Conservation (phyloP, 2,888 invertebrate species). For the Copidosoma aretas region DNA sequence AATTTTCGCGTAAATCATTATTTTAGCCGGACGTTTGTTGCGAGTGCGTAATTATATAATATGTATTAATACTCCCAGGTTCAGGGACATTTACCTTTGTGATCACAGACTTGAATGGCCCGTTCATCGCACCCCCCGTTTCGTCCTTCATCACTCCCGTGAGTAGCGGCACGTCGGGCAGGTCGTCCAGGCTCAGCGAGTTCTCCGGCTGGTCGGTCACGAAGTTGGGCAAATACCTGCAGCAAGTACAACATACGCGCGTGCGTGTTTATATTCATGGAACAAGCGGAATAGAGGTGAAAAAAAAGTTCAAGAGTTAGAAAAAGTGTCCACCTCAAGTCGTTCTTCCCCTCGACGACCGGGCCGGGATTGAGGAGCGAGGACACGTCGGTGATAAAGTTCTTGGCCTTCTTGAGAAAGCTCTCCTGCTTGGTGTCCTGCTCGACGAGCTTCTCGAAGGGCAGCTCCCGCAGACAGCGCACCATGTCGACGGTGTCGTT, state of each 20-base stretch:
- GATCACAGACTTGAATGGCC: too few relatives aligned
- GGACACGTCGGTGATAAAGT: constrained; percentile 70
- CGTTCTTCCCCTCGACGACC: constrained; percentile 72
- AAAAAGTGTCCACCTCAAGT: constrained; percentile 61
- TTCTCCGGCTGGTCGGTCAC: constrained; percentile 70
- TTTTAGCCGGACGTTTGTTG: too few relatives aligned
- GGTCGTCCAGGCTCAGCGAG: constrained; percentile 66
- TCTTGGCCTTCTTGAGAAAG: constrained; percentile 53
- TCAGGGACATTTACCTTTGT: too few relatives aligned
- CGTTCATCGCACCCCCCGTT: constrained; percentile 70
- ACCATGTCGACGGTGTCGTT: constrained; percentile 69
- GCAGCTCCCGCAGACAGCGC: constrained; percentile 69
- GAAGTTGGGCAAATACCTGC: constrained; percentile 72
- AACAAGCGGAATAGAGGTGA: too few relatives aligned
- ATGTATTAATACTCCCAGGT: too few relatives aligned
- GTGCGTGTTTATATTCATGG: too few relatives aligned
- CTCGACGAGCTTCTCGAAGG: constrained; percentile 64
- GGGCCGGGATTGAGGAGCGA: constrained; percentile 72
- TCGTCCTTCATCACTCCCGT: constrained; percentile 79
- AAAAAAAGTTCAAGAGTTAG: too few relatives aligned
- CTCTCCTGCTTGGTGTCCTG: constrained; percentile 67
- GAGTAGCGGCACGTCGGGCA: constrained; percentile 70
- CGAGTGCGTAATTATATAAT: too few relatives aligned
- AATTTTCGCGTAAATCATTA: too few relatives aligned
- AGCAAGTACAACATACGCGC: not conserved